These are phyloP conservation scores for Epicauta chinensis DNA, from an alignment of 1,140 invertebrate species.

Conservation along the genomic window DNA sequence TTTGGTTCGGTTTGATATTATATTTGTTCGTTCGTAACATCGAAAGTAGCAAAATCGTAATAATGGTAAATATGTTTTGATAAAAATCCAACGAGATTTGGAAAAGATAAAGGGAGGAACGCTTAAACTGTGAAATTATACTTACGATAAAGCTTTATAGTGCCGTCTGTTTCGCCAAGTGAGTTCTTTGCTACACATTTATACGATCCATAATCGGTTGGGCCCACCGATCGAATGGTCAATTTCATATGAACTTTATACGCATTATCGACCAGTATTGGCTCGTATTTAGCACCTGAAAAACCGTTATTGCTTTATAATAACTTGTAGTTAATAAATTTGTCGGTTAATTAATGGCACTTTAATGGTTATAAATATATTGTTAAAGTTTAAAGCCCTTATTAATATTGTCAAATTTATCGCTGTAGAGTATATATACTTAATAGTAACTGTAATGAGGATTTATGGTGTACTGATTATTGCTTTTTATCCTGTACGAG, in stretches of 20 bases:
- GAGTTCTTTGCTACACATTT: conserved; percentile 87
- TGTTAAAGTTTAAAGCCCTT: no score
- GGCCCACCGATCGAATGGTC: conserved; percentile 60
- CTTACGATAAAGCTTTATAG: conserved; percentile 80
- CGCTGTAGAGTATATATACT: no score
- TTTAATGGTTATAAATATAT: neutral
- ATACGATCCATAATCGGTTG: conserved; percentile 68
- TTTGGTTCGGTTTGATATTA: no score
- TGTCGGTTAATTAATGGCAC: neutral
- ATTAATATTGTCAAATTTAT: no score
- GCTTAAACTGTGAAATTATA: conserved; percentile 16
- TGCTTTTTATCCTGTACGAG: neutral
- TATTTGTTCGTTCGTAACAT: no score
- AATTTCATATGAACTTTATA: conserved; percentile 75
- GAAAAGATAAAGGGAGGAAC: conserved; percentile 7
- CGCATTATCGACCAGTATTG: conserved; percentile 59
- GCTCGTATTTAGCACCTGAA: conserved; percentile 69
- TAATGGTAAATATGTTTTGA: conserved; percentile 13
- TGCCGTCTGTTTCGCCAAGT: conserved; percentile 79
- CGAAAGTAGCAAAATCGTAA: conserved; percentile 7
- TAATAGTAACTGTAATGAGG: no score
- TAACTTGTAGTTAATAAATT: no score
- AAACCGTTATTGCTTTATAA: neutral
- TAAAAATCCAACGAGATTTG: conserved; percentile 12
- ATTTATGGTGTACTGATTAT: no score